Evolutionary conservation across 1,140 invertebrate species (phyloP).

Genomic region (Zaprionus tsacasi): DNA sequence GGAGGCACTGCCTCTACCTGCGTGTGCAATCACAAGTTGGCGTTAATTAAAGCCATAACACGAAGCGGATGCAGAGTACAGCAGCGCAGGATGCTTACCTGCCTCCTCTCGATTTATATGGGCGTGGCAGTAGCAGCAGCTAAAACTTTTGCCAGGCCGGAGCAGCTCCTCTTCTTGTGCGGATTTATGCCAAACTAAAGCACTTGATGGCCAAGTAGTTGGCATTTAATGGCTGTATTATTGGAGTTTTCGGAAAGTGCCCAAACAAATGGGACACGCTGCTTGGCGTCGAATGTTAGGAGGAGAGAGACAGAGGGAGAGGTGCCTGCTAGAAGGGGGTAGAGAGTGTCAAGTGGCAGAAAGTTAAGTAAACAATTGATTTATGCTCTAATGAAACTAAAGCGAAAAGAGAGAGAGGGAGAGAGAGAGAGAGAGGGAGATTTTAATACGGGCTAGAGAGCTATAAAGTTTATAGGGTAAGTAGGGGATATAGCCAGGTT

Average conservation of each 20-base stretch:
- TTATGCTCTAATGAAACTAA: constrained; percentile 24
- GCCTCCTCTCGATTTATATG: constrained; percentile 41
- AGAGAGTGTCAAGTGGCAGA: constrained; percentile 17
- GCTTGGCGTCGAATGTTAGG: constrained; percentile 1
- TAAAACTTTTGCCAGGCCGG: constrained; percentile 65
- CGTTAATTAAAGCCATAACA: constrained; percentile 77
- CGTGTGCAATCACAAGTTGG: constrained; percentile 63
- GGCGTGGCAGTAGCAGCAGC: constrained; percentile 3
- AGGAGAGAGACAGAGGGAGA: background rate
- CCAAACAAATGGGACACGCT: constrained; percentile 72
- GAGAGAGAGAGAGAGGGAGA: background rate
- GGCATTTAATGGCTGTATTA: constrained; percentile 80
- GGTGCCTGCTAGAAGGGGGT: background rate
- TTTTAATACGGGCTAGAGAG: background rate
- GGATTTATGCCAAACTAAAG: constrained; percentile 81
- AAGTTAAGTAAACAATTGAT: constrained; percentile 34
- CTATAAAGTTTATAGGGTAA: background rate
- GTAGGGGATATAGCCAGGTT: background rate
- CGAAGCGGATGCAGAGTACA: constrained; percentile 34
- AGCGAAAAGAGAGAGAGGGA: background rate
- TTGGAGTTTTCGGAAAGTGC: constrained; percentile 73
- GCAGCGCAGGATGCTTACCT: constrained; percentile 24
- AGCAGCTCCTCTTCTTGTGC: constrained; percentile 28
- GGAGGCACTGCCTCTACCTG: background rate
- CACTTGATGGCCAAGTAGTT: constrained; percentile 79